Percentiles rank a stretch among this genome's conserved stretches.
Evolutionary conservation across 2,797 vertebrate genomes (phyloP).

Genomic region (Falco biarmicus): DNA sequence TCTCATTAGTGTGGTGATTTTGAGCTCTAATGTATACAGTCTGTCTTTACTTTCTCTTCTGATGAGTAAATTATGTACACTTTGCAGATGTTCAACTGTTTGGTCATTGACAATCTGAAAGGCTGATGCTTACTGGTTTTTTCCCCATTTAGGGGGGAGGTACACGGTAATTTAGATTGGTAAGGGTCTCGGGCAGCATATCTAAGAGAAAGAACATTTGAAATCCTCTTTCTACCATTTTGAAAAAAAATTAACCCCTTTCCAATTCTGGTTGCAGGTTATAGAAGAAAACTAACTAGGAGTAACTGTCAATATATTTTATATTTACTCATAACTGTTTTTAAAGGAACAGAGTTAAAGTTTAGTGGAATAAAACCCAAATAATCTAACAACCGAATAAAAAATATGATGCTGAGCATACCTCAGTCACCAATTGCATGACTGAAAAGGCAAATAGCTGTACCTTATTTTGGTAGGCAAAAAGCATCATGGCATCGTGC

Average conservation of each 20-base stretch:
- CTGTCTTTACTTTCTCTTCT: not conserved
- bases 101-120: not conserved
- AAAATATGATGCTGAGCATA: not conserved
- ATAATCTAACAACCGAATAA: not conserved
- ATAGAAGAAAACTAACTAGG: not conserved
- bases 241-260: not conserved
- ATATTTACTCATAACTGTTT: not conserved
- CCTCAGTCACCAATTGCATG: not conserved
- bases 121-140: not conserved
- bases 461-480: not conserved
- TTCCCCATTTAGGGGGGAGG: not conserved
- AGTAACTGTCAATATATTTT: not conserved
- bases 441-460: not conserved
- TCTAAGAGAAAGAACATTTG: not conserved
- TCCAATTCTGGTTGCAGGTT: not conserved
- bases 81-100: not conserved
- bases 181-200: not conserved
- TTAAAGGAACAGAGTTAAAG: not conserved
- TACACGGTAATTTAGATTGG: not conserved
- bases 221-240: not conserved
- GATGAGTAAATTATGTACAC: not conserved
- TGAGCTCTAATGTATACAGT: not conserved
- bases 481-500: not conserved
- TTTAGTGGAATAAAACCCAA: not conserved
- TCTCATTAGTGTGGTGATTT: not conserved